phyloP scores from a whole-genome alignment of 2,113 vertebrate genomes.

The Dromiciops gliroides region DNA sequence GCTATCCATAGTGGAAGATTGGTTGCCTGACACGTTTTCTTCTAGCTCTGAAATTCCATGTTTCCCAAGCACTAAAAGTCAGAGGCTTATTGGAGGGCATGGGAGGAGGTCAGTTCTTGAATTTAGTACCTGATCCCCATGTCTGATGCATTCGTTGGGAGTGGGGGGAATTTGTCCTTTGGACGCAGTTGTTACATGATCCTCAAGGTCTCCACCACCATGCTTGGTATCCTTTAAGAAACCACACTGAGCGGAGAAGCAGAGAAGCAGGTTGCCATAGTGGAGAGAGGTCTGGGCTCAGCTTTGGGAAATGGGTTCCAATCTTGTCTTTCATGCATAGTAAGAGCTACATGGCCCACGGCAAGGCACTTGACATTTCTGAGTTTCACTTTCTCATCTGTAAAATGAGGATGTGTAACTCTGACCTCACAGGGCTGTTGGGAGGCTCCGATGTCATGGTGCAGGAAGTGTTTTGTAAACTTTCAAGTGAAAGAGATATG shows the following conservation, averaged over 20 bases:
- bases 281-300: neutral
- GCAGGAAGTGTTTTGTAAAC: neutral
- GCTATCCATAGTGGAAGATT: neutral
- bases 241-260: neutral
- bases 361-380: neutral
- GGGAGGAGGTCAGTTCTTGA: no score
- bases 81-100: no score
- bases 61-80: no score
- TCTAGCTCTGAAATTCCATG: no score
- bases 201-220: conserved; percentile 45
- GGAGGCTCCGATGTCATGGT: neutral
- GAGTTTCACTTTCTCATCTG: neutral
- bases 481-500: neutral
- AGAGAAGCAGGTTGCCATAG: neutral
- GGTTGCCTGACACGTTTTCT: no score
- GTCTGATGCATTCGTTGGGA: neutral
- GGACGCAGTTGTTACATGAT: conserved; percentile 51
- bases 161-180: neutral
- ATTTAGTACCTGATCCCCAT: neutral
- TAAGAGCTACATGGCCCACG: neutral
- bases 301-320: neutral
- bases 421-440: neutral
- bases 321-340: neutral
- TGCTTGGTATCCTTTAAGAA: conserved; percentile 58
- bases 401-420: neutral